Base-by-base conservation (phyloP, 2,797 vertebrate species). In the Amblyraja radiata region DNA sequence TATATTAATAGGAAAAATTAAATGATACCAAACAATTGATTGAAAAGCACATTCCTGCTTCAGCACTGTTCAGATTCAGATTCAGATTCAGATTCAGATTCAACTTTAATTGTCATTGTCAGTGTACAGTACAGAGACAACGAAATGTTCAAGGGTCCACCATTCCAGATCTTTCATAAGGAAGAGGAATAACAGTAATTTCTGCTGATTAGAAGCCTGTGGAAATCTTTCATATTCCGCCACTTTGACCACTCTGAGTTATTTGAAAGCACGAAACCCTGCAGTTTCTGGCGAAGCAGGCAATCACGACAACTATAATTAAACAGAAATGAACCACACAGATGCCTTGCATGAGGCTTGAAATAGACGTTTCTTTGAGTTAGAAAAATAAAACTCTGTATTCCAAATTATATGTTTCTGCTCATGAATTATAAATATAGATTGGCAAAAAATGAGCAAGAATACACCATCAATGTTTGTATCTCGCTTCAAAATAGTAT, bases 281-380 rank as follows among this genome's bases (percentile, higher is more conserved):
- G 88, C 32, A 74, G 36, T 68, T 91, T 73, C 68, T 91, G 68
- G 32, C 32, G 21, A 91, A 73, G 68, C 90, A 91, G 90, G 90
- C 71, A 46, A 91, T 91, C 65, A 46, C 21, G 23, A 68, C 36
- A 32, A 65, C 46, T 39, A 68, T 74, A 91, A 74, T 91, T 91
- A 91, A 25, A 14, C 65, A 54, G 68, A 91, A 46, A 91, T 91
- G 68, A 91, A 91, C 73, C 36, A 74, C 90, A 91, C 90, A 91
- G 68, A 39, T 91, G 90, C 39, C 23, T 91, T 91, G 90, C 36
- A 65, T 28, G 68, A 36, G 91, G 90, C 36, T 73, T 91, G 28
- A 73, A 36, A 73, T 8, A 74, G 36, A 61, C 1, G 36, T 91
- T 91, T 91, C 68, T 73, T 91, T 91, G 36, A 91, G 90, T 25